Conservation (phyloP, 2,888 invertebrate genomes). For the Caenorhabditis sp. region DNA sequence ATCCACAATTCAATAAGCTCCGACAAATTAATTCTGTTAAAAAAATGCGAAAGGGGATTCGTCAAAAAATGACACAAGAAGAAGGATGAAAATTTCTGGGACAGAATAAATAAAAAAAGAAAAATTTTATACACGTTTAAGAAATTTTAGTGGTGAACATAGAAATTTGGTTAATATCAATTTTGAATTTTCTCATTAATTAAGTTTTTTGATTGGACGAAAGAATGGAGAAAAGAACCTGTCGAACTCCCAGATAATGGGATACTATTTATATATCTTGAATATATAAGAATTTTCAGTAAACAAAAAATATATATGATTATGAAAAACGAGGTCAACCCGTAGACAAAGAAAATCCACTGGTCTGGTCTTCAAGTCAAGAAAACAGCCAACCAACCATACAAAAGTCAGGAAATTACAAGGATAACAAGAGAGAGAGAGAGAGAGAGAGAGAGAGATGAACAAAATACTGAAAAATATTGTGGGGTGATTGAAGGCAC, state of each 20-base stretch:
- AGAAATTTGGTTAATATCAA: background rate
- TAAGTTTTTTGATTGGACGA: background rate
- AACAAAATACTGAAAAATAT: background rate
- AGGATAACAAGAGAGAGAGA: background rate
- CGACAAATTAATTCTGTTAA: background rate
- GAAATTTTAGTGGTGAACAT: background rate
- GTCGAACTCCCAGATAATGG: background rate
- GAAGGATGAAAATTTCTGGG: background rate
- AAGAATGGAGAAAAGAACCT: background rate
- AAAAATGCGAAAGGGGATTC: background rate
- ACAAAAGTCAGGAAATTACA: background rate
- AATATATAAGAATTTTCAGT: background rate
- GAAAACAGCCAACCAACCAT: background rate
- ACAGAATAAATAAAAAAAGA: background rate
- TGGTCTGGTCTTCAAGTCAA: background rate
- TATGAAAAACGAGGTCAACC: background rate
- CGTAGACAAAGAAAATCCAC: background rate
- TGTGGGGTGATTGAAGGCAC: background rate
- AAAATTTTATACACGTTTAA: background rate
- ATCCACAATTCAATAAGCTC: conserved; percentile 1
- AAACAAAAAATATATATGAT: background rate
- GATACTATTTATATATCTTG: background rate
- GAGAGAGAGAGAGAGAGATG: background rate
- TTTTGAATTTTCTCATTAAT: background rate
- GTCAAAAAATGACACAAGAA: background rate